These are phyloP conservation scores for Toxotes chatareus DNA, from an alignment of 2,113 vertebrate species.

Conservation along the genomic window DNA sequence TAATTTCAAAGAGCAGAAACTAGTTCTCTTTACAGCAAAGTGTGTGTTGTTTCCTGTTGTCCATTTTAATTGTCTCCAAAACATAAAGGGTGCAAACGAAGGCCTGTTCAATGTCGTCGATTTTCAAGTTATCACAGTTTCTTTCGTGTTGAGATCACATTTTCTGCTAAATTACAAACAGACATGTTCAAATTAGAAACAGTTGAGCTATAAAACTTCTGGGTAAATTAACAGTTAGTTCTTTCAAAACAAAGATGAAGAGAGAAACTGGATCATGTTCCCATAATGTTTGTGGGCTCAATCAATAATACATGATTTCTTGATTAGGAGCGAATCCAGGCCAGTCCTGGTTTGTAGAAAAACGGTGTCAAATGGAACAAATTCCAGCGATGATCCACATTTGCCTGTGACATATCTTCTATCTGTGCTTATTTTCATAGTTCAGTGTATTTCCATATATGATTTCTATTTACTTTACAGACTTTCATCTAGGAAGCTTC, in stretches of 20 bases:
- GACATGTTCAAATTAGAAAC: conserved; percentile 45
- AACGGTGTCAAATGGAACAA: conserved; percentile 33
- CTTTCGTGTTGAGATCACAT: neutral
- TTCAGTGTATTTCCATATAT: neutral
- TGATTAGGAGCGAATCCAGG: conserved; percentile 41
- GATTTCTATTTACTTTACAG: no score
- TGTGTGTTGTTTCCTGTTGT: neutral
- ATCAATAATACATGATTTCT: conserved; percentile 67
- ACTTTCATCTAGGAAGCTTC: no score
- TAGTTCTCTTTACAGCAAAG: neutral
- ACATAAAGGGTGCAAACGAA: neutral
- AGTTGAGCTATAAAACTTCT: conserved; percentile 10
- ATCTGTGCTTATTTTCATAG: neutral
- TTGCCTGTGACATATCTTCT: neutral
- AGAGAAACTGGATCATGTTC: conserved; percentile 55
- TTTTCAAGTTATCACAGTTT: neutral
- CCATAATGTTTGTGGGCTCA: conserved; percentile 18
- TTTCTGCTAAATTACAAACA: conserved; percentile 38
- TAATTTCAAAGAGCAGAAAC: neutral
- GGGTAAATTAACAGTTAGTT: conserved; percentile 22
- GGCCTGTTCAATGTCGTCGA: neutral
- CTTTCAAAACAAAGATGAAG: conserved; percentile 21
- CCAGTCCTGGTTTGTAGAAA: conserved; percentile 22
- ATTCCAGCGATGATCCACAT: conserved; percentile 1
- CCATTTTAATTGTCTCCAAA: neutral